phyloP scores from a whole-genome alignment of 2,797 vertebrate species.

The Malacoraja senta region DNA sequence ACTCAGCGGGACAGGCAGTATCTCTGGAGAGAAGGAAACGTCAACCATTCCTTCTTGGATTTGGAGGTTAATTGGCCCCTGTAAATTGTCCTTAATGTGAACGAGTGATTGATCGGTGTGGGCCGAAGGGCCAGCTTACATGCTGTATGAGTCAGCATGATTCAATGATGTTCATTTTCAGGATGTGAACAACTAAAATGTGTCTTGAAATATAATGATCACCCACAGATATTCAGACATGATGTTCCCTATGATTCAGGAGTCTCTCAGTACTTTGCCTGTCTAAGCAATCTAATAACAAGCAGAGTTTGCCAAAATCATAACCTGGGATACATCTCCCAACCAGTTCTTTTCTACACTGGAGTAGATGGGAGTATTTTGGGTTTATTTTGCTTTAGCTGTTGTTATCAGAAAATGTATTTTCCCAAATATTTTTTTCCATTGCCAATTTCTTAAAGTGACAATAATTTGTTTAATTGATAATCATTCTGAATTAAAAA shows the following conservation, averaged over 20 bases:
- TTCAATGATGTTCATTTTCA: no score
- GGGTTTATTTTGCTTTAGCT: background rate
- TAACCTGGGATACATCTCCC: no score
- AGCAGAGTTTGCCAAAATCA: background rate
- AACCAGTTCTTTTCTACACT: background rate
- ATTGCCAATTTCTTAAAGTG: background rate
- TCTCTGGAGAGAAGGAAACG: no score
- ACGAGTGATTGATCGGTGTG: no score
- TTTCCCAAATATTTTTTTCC: background rate
- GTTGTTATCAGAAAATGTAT: background rate
- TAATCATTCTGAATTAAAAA: background rate
- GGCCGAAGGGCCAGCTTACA: no score
- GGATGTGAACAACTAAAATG: no score
- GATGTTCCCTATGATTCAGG: background rate
- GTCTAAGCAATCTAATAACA: background rate
- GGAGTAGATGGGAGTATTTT: background rate
- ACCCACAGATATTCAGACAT: background rate
- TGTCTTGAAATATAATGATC: no score
- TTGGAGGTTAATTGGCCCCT: no score
- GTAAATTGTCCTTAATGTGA: no score
- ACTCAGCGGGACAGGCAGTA: no score
- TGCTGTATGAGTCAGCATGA: no score
- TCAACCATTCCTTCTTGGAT: no score
- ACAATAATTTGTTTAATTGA: background rate
- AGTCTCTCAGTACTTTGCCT: background rate